Percentiles rank a stretch among this genome's conserved stretches.
phyloP scores from a whole-genome alignment of 2,113 vertebrate genomes.

The Lutjanus erythropterus region DNA sequence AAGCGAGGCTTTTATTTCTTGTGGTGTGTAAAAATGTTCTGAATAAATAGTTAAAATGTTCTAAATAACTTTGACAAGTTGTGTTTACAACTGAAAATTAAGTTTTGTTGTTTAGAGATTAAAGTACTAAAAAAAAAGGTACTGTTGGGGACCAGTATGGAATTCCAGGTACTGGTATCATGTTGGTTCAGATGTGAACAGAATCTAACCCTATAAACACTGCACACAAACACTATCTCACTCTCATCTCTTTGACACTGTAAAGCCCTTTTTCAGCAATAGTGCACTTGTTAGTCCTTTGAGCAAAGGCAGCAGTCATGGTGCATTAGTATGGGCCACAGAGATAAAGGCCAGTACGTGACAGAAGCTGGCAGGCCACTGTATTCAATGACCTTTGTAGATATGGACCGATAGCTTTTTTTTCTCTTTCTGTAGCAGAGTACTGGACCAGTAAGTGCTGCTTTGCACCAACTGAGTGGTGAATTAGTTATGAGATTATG shows the following conservation, averaged over 20 bases:
- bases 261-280: slow-evolving; percentile 36
- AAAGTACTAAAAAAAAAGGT: no score
- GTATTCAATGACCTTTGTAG: slow-evolving; percentile 57
- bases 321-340: slow-evolving; percentile 49
- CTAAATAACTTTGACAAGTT: no score
- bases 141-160: no score
- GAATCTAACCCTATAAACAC: no score
- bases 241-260: background rate
- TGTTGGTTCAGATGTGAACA: no score
- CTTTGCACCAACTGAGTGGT: background rate
- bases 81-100: no score
- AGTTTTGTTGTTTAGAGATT: no score
- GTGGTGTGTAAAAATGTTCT: no score
- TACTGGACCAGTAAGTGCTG: background rate
- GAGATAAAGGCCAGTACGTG: slow-evolving; percentile 64
- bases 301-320: slow-evolving; percentile 55
- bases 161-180: no score
- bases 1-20: no score
- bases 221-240: background rate
- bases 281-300: slow-evolving; percentile 39
- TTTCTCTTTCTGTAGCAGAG: background rate
- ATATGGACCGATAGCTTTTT: slow-evolving; percentile 12
- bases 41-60: no score
- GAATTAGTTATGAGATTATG: slow-evolving; percentile 8
- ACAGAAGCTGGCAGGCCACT: slow-evolving; percentile 49